Evolutionary conservation across 2,113 vertebrate genomes (phyloP), one percentile per base, ranked within the genome.

Genomic region (Lethenteron reissneri): DNA sequence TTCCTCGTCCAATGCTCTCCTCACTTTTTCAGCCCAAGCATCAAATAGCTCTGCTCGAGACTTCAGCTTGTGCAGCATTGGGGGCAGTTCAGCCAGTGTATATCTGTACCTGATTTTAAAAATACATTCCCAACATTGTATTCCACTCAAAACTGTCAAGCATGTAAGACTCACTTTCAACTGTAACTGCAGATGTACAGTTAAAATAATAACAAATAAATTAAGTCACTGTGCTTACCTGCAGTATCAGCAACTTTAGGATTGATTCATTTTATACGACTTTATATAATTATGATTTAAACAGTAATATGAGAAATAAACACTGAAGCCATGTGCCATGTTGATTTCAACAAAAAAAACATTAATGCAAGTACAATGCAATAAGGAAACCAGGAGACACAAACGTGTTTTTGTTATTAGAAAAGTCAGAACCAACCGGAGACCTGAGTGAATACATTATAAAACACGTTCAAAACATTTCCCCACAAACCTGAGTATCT

Each of bases 11-110:
- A 99, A 80, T 71, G 85, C 85, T 75, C 90, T 86, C 0, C 76
- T 80, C 59, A 94, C 92, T 0, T 79, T 82, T 57, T 81, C 78
- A 60, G 91, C 86, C 94, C 94, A 99, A 2, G 87, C 80, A 0
- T 97, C 88, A 71, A 96, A 99, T 0, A 83, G 83, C 57, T 91
- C 85, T 0, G 92, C 87, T 3, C 88, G 83, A 75, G 86, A 83
- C 75, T 84, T 88, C 59, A 95, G 78, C 0, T 87, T 86, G 0
- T 80, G 81, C 86, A 95, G 85, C 88, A 97, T 95, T 0, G 90
- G 90, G 71, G 85, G 85, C 73, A 99, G 86, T 13, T 96, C 86
- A 70, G 95, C 91, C 81, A 99, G 80, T 12, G 84, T 85, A 71
- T 89, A 92, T 70, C 90, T 84, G 74, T 84, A 97, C 77, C 92